Percentiles rank a stretch among this genome's conserved stretches.
phyloP scores from a whole-genome alignment of 1,140 invertebrate species.

The Hyles euphorbiae region DNA sequence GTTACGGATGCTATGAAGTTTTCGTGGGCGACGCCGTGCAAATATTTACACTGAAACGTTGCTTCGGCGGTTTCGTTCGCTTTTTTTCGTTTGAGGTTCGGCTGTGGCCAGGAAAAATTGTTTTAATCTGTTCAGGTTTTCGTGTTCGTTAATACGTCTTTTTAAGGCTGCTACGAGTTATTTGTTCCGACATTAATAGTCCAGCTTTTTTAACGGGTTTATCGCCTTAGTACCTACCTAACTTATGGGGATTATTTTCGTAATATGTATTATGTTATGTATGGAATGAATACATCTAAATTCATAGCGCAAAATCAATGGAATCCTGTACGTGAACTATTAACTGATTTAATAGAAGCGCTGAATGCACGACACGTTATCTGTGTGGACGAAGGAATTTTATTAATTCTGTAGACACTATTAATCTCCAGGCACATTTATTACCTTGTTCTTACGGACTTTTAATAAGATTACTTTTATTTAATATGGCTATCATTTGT shows the following conservation, averaged over 20 bases:
- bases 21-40: constrained; percentile 47
- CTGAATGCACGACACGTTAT: constrained; percentile 29
- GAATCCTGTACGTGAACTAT: constrained; percentile 41
- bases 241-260: too few relatives aligned
- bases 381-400: not conserved
- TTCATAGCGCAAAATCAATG: not conserved
- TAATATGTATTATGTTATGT: too few relatives aligned
- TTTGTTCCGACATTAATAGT: constrained; percentile 3
- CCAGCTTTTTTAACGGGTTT: too few relatives aligned
- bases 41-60: constrained; percentile 60
- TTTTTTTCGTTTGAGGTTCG: constrained; percentile 43
- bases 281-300: not conserved
- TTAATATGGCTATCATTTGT: too few relatives aligned
- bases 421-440: too few relatives aligned
- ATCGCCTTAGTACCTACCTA: not conserved
- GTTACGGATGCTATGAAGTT: constrained; percentile 46
- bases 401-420: too few relatives aligned
- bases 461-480: too few relatives aligned
- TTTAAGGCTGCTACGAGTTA: not conserved
- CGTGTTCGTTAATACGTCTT: constrained; percentile 28
- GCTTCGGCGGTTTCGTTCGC: constrained; percentile 39
- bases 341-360: constrained; percentile 24
- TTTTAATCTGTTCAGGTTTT: constrained; percentile 33
- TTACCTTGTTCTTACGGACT: too few relatives aligned
- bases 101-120: constrained; percentile 43